Percentiles rank a stretch among this genome's conserved stretches.
These are phyloP conservation scores for Odontamblyopus lacepedii DNA, from an alignment of 2,797 vertebrate genomes.

Conservation along the genomic window DNA sequence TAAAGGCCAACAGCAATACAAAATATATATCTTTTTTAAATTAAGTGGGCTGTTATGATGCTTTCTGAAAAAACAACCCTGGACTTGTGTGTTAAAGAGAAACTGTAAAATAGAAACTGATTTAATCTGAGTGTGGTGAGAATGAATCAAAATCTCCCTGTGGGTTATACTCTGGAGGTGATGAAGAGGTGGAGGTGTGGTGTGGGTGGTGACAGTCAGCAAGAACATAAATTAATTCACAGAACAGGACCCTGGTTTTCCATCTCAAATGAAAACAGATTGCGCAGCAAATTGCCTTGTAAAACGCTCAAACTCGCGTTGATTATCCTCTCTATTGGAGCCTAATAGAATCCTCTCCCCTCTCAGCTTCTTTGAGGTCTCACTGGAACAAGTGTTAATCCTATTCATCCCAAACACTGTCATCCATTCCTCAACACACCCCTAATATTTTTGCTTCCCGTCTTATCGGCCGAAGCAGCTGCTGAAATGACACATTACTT, in stretches of 20 bases:
- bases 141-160: neutral
- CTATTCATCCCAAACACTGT: constrained; percentile 13
- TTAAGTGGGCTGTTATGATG: neutral
- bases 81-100: no score
- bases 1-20: no score
- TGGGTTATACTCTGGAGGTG: neutral
- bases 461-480: constrained; percentile 55
- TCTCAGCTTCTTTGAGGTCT: constrained; percentile 11
- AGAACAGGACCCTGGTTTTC: neutral
- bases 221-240: neutral
- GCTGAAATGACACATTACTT: constrained; percentile 45
- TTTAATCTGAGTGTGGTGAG: neutral
- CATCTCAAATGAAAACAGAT: neutral
- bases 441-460: constrained; percentile 41
- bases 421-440: constrained; percentile 16
- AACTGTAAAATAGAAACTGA: no score
- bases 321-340: constrained; percentile 1
- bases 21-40: neutral
- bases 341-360: constrained; percentile 1
- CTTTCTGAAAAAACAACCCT: no score
- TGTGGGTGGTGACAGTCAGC: neutral
- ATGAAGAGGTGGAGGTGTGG: neutral
- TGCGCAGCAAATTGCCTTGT: neutral
- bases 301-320: neutral
- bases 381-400: constrained; percentile 5